Percentiles rank a stretch among this genome's conserved stretches.
Conservation (phyloP, 2,888 invertebrate genomes). For the Rotaria socialis region DNA sequence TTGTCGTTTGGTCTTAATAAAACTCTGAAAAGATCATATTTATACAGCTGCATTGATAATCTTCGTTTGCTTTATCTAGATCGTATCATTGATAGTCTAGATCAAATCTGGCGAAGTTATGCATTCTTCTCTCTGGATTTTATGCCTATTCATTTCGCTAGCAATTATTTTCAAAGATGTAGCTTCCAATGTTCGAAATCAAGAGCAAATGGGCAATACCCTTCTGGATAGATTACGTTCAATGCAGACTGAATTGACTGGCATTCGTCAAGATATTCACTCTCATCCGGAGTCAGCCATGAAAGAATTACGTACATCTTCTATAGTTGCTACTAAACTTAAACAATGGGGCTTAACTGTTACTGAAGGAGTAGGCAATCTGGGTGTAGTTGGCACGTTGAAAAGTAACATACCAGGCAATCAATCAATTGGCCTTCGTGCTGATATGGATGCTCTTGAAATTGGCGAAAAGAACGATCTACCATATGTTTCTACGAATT, state of each 20-base stretch:
- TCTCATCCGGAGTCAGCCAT: background rate
- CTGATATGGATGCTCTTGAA: slow-evolving; percentile 5
- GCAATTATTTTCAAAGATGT: background rate
- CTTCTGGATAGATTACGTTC: background rate
- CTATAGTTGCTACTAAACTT: background rate
- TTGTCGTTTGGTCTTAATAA: background rate
- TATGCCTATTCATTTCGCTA: background rate
- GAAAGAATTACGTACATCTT: background rate
- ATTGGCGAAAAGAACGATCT: background rate
- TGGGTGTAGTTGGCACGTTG: background rate
- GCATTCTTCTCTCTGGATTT: background rate
- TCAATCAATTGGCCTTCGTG: background rate
- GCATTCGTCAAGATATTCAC: background rate
- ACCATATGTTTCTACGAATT: background rate
- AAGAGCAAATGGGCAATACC: background rate
- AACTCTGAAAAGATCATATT: background rate
- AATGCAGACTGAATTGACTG: background rate
- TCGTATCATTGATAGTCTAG: background rate
- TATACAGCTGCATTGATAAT: background rate
- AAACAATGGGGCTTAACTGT: background rate
- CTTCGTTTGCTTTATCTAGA: background rate
- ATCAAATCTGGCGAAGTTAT: background rate
- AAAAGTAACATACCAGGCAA: background rate
- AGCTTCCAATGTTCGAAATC: background rate
- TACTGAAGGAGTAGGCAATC: background rate